Base-by-base conservation (phyloP, 2,797 vertebrate genomes). In the Pseudochromis fuscus region DNA sequence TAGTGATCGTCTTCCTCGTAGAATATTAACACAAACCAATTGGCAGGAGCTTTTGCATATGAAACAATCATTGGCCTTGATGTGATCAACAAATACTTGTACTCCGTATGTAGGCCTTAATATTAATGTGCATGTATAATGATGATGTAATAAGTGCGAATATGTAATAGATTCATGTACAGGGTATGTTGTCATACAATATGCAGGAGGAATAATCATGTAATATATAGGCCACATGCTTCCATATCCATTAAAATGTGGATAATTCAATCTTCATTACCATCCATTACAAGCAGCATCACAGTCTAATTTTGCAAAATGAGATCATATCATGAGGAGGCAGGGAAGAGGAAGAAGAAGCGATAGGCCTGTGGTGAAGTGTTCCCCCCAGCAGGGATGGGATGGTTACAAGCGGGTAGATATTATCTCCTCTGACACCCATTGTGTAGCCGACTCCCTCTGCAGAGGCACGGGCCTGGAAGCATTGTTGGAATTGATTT, bases 401-500 rank as follows among this genome's bases (percentile, higher is more conserved):
- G 81, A 79, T 48, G 70, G 71, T 72, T 88, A 77, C 65, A 73
- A 85, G 78, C 56, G 57, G 59, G 67, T 57, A 84, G 79, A 89
- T 88, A 83, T 81, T 60, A 87, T 87, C 83, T 86, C 83, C 71
- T 67, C 75, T 83, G 79, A 87, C 76, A 73, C 57, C 68, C 74
- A 79, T 81, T 84, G 85, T 85, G 76, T 16, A 72, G 77, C 66
- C 38, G 52, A 83, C 64, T 89, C 82, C 81, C 68, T 68, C 71
- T 70, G 74, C 72, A 67, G 79, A 86, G 75, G 68, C 66, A 31
- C 19, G 15, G 75, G 67, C 68, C 67, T 79, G 68, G 79, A 83
- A 84, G 90, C 75, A 79, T 81, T 83, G 87, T 86, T 85, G 75
- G 71, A 87, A 93, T 89, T 79, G 88, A 92, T 94, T 94, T 88